Evolutionary conservation across 1,140 invertebrate genomes (phyloP), one percentile per base, ranked within the genome.

Genomic region (Penaeus japonicus): DNA sequence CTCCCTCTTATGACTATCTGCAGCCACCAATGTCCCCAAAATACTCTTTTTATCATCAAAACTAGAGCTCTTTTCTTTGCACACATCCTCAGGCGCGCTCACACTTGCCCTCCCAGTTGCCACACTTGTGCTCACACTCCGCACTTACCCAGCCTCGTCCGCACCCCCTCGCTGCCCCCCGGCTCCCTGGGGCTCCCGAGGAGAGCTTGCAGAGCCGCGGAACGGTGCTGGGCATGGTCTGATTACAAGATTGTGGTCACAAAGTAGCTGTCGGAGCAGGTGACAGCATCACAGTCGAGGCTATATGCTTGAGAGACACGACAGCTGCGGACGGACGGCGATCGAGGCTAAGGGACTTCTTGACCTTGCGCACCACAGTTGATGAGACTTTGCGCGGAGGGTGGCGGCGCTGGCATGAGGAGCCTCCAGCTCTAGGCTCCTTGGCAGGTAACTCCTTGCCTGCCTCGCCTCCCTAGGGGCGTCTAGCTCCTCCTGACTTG

Each of bases 331-430:
- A 62, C 30, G 84, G 81, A 27, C 84, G 89, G 59, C 89, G 83
- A 62, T 89, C 89, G 24, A 89, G 84, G 78, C 89, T 89, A 12
- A 89, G 59, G 27, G 89, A 89, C 54, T 89, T 89, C 70, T 89
- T 89, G 20, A 89, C 89, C 55, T 89, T 85, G 32, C 89, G 89
- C 39, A 89, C 89, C 10, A 89, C 84, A 24, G 55, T 89, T n/a
- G 87, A 84, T 30, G 87, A 89, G 27, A 89, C 75, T 82, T 79
- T 84, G 32, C 53, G 81, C 20, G 57, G 24, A 24, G n/a, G 83
- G 32, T 47, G 39, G 55, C 39, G 24, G 5, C 30, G 10, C 10
- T 32, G 20, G 81, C 27, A 18, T 4, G 24, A 22, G 12, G 57
- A 35, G 82, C 75, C 35, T 0, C 75, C 86, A 20, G 47, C 20